These are phyloP conservation scores for Erynnis tages DNA, from an alignment of 2,888 invertebrate species.

Conservation along the genomic window DNA sequence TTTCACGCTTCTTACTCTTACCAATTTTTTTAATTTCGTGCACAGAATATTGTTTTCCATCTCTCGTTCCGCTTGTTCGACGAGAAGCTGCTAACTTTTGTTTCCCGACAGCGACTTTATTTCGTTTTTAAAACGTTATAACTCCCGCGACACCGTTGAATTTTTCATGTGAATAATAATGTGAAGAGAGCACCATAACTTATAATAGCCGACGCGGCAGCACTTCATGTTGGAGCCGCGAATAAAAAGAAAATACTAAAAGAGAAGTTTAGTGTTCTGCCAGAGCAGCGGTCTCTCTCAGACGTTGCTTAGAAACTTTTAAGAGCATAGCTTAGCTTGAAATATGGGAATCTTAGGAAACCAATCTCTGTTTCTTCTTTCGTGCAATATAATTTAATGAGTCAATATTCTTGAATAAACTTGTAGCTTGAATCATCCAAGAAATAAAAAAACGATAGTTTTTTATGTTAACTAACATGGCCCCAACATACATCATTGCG, in stretches of 20 bases:
- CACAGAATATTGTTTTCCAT: neutral
- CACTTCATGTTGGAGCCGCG: constrained; percentile 23
- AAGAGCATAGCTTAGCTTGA: constrained; percentile 11
- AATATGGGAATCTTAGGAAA: neutral
- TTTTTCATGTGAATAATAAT: constrained; percentile 63
- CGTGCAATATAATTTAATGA: too few species aligned
- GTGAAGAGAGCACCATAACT: constrained; percentile 30
- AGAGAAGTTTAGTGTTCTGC: constrained; percentile 24
- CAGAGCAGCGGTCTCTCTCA: constrained; percentile 18
- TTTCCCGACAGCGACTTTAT: constrained; percentile 18
- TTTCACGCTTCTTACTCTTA: neutral
- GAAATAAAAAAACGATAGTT: too few species aligned
- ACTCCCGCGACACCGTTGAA: constrained; percentile 56
- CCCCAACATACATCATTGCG: neutral
- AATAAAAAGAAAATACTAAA: constrained; percentile 28
- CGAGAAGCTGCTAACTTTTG: constrained; percentile 8
- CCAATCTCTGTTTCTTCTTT: too few species aligned
- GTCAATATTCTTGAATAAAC: too few species aligned
- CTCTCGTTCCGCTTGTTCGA: neutral
- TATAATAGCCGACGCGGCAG: constrained; percentile 24
- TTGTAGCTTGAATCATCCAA: too few species aligned
- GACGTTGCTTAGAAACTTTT: constrained; percentile 25
- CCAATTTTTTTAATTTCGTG: too few species aligned
- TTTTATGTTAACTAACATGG: too few species aligned
- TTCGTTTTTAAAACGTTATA: constrained; percentile 45